These are phyloP conservation scores for Nesometra sesokonis DNA, from an alignment of 35 echinoderm and acorn worm genomes.

Conservation along the genomic window DNA sequence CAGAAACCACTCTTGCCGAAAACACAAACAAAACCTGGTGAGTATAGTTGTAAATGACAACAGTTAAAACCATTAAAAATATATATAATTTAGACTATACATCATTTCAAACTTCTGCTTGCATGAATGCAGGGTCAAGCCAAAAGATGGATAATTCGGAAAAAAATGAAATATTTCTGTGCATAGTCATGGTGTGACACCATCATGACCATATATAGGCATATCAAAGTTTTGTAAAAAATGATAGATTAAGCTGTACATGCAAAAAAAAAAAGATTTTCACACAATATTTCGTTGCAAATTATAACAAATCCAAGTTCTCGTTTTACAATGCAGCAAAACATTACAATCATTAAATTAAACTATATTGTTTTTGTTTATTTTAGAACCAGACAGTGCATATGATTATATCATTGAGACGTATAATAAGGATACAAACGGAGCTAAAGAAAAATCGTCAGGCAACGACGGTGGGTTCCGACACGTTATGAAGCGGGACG, in stretches of 20 bases:
- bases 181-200: too few species aligned
- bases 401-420: conserved; percentile 41
- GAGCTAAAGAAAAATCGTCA: background rate
- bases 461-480: background rate
- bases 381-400: conserved; percentile 1
- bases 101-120: too few species aligned
- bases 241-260: too few species aligned
- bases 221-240: too few species aligned
- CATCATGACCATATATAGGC: too few species aligned
- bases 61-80: too few species aligned
- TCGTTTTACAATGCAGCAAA: background rate
- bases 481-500: background rate
- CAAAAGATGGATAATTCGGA: too few species aligned
- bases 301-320: background rate
- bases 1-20: background rate
- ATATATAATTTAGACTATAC: too few species aligned
- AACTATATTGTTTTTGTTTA: background rate
- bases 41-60: too few species aligned
- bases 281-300: background rate
- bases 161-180: too few species aligned
- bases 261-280: too few species aligned
- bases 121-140: too few species aligned
- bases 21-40: background rate
- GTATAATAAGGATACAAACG: background rate
- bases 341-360: background rate